Base-by-base conservation (phyloP, 2,797 vertebrate genomes). In the Dicrostonyx torquatus region DNA sequence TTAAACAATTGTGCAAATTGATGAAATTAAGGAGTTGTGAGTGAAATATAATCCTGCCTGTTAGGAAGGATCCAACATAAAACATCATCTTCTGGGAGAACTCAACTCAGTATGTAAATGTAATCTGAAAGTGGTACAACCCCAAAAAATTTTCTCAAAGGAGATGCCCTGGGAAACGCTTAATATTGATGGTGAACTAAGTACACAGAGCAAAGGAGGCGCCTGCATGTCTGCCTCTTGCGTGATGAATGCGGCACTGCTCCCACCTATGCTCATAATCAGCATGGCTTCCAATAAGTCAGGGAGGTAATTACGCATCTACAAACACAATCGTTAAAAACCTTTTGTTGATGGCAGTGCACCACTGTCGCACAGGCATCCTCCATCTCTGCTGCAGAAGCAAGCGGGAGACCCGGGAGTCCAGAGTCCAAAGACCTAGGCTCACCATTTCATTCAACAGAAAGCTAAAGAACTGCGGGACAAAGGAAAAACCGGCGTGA, bases 401-500 rank as follows among this genome's bases (percentile, higher is more conserved):
- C 72, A 95, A 96, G 26, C 17, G 60, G 40, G 68, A 84, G 73
- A 55, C 34, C 72, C 85, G 6, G 79, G 40, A 6, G 15, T 24
- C 2, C 75, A 64, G 11, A 50, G 6, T 43, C 29, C 4, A 29
- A 50, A 68, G n/a, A 60, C 40, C 60, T 64, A 22, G 13, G 34
- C 12, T 84, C 17, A 84, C 11, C 73, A 84, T 78, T 73, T 76
- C 66, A 14, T 76, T 93, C 53, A 34, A 58, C 40, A 90, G 53
- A 87, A 53, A 64, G 64, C 20, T 72, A 64, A 88, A 87, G 50
- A 95, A 9, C 26, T 40, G 40, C 2, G 94, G 79, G 0, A 2
- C 91, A 80, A 87, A 45, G 93, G 91, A 94, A 97, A 97, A 97
- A 87, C 89, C 94, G 88, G 88, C 34, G 50, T 62, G 62, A 92